Evolutionary conservation across 2,888 invertebrate species (phyloP), one percentile per base, ranked within the genome.

Genomic region (Tridacna gigas): DNA sequence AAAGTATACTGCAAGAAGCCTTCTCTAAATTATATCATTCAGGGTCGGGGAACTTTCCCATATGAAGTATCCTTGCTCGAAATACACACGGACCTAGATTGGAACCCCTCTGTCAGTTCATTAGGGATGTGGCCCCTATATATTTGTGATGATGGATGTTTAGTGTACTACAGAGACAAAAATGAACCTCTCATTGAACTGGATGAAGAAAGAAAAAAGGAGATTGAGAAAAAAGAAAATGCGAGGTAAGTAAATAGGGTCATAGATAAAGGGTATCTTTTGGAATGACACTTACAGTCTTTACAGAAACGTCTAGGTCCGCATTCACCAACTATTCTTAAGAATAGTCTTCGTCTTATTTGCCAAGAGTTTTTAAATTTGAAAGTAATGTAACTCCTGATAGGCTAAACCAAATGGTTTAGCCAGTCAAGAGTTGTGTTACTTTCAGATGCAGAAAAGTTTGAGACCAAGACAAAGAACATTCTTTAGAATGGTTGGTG

Each of bases 141-240:
- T 88, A 95, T 96, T 82, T 95, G 95, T 91, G 96, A 96, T 89
- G 96, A 96, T 93, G 97, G 97, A 67, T 95, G 95, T 90, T 95
- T 97, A 79, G 96, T 97, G 91, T 96, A 96, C 91, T 97, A 96
- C 95, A 97, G 96, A 97, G 97, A 97, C 95, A 96, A 94, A 82
- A 95, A 95, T 80, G 96, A 96, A 93, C 94, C 95, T 84, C 90
- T 96, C 67, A 96, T 96, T 91, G 96, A 96, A 89, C 93, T 97
- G 83, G 95, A 96, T 26, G 94, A 95, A 51, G 96, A 97, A 83
- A 96, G 96, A 93, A 95, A 95, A 80, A 96, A 96, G 86, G 96
- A 96, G 92, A 94, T 97, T 67, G 95, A 95, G 89, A 95, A 95
- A 85, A 96, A 95, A 93, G 96, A 97, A 93, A 96, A 96, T 93